Evolutionary conservation across 2,797 vertebrate species (phyloP).

Genomic region (Eptatretus atami): DNA sequence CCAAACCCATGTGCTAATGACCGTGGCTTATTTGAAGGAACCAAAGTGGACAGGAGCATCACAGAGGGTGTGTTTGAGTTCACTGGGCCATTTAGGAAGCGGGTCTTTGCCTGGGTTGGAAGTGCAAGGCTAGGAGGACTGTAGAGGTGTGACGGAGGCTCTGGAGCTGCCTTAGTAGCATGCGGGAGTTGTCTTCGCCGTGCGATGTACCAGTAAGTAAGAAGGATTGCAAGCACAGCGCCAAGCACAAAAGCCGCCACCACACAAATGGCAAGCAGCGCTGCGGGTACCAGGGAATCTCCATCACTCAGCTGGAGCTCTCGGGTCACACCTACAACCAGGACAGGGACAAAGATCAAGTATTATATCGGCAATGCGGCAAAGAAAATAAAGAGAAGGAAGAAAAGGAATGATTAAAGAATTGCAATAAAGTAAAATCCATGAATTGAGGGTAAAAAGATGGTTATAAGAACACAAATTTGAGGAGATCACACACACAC

Average conservation of each 20-base stretch:
- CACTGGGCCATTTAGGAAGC: neutral
- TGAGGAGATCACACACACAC: too few species aligned
- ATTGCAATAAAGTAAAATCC: too few species aligned
- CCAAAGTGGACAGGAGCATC: neutral
- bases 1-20: neutral
- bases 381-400: too few species aligned
- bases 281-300: neutral
- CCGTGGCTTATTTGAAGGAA: neutral
- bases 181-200: neutral
- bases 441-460: too few species aligned
- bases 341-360: neutral
- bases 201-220: conserved; percentile 3
- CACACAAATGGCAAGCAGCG: conserved; percentile 3
- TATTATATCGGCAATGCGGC: too few species aligned
- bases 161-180: neutral
- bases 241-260: conserved; percentile 1
- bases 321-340: neutral
- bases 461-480: too few species aligned
- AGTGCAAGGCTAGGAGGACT: too few species aligned
- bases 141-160: neutral
- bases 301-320: neutral
- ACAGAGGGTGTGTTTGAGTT: neutral
- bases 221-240: neutral
- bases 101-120: neutral
- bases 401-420: too few species aligned